phyloP scores from a whole-genome alignment of 1,140 invertebrate species.

The Drosophila takahashii region DNA sequence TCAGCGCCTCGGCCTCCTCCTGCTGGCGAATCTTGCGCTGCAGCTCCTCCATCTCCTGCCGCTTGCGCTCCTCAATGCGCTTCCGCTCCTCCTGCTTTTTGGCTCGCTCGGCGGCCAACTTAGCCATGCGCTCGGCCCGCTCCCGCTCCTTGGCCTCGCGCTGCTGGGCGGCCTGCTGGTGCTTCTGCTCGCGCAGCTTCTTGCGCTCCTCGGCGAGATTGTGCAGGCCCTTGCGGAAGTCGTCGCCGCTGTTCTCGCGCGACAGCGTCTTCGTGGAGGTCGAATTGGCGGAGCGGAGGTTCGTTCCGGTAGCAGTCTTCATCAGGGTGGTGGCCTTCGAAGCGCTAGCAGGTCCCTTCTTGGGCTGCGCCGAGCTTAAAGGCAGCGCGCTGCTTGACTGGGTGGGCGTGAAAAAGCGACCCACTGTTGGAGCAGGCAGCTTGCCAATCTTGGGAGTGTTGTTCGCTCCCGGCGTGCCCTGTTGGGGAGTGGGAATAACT shows the following conservation, averaged over 20 bases:
- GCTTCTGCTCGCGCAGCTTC: constrained; percentile 87
- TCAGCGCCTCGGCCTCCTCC: constrained; percentile 79
- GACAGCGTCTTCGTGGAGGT: constrained; percentile 61
- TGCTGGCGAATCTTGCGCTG: constrained; percentile 85
- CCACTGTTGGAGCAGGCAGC: constrained; percentile 58
- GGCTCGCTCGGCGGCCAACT: constrained; percentile 86
- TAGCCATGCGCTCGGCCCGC: constrained; percentile 85
- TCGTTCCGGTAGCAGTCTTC: constrained; percentile 60
- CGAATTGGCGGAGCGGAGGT: constrained; percentile 52
- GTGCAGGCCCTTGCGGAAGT: constrained; percentile 79
- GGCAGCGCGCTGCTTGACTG: constrained; percentile 45
- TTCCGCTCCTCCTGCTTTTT: constrained; percentile 85
- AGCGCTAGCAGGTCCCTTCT: constrained; percentile 71
- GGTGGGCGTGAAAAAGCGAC: constrained; percentile 80
- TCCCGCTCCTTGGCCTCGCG: constrained; percentile 86
- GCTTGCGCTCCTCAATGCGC: constrained; percentile 81
- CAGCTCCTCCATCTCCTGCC: constrained; percentile 85
- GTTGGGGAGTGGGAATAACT: not conserved
- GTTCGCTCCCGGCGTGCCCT: constrained; percentile 22
- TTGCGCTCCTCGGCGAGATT: constrained; percentile 86
- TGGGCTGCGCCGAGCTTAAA: constrained; percentile 49
- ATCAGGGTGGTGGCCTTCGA: constrained; percentile 59
- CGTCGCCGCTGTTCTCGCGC: constrained; percentile 76
- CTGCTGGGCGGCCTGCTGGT: constrained; percentile 86
- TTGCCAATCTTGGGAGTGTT: constrained; percentile 74